Conservation (phyloP, 2,888 invertebrate genomes). For the Brachyopa scutellaris region DNA sequence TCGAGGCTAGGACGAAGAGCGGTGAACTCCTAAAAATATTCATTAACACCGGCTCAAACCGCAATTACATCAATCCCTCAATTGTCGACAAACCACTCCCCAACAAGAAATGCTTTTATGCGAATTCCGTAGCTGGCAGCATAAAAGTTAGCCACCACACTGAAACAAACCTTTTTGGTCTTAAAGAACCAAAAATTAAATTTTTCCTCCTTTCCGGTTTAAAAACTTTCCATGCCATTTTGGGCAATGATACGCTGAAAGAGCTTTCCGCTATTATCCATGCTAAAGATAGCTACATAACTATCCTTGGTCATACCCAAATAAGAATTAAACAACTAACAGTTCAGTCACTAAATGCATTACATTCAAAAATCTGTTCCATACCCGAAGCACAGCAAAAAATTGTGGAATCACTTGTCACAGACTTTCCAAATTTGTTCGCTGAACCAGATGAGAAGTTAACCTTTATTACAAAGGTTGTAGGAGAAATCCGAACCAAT, state of each 20-base stretch:
- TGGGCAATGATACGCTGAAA: conserved; percentile 29
- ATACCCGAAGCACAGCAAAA: too few species aligned
- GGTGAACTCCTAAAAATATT: conserved; percentile 9
- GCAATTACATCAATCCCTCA: conserved; percentile 13
- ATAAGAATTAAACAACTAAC: conserved; percentile 25
- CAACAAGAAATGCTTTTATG: neutral
- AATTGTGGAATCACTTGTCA: too few species aligned
- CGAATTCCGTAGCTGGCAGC: neutral
- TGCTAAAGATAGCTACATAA: conserved; percentile 18
- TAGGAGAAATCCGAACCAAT: conserved; percentile 47
- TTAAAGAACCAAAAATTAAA: conserved; percentile 19
- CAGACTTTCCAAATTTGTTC: conserved; percentile 48
- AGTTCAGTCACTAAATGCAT: conserved; percentile 15
- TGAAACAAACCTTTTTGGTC: conserved; percentile 2
- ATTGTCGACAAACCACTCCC: neutral
- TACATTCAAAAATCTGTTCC: too few species aligned
- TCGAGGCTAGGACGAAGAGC: neutral
- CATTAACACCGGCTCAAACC: conserved; percentile 16
- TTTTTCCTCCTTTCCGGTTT: conserved; percentile 8
- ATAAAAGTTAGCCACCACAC: conserved; percentile 7
- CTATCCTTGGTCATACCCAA: neutral
- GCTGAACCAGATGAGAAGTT: conserved; percentile 44
- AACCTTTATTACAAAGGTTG: conserved; percentile 48
- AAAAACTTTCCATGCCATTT: conserved; percentile 17
- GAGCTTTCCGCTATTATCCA: conserved; percentile 13